Evolutionary conservation across 2,888 invertebrate genomes (phyloP), one percentile per base, ranked within the genome.

Genomic region (Zygothrica quintamaculata): DNA sequence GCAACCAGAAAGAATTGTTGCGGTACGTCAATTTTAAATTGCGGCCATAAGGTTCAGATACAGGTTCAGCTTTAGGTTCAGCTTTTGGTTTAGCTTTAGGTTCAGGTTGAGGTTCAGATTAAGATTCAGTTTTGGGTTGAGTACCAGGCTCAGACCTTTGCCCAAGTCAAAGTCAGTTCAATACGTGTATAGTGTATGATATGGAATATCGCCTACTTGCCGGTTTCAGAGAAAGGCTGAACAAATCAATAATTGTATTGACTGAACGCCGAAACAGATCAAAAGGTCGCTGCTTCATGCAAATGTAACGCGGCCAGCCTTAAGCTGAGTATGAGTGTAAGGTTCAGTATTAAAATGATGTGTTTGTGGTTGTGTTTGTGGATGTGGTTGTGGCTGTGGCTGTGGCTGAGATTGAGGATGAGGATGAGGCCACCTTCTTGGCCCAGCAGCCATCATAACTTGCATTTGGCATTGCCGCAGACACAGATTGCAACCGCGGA

Each of bases 231-330:
- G 73, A 71, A 65, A 79, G 74, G 66, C 76, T 50, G 64, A 44
- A 68, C 77, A 80, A 86, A 86, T 77, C 87, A 84, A 84, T 86
- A 81, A 86, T 77, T 72, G 84, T 78, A 84, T 84, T 78, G 81
- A 86, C 81, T 77, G 77, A 76, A 66, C 60, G 69, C 60, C 70
- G 70, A 77, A 71, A 73, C 87, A 77, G 88, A 88, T 88, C 88
- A 88, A 88, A 84, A 87, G 88, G 88, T 88, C 88, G 87, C 71
- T 31, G 44, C 59, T 64, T 67, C 73, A 78, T 78, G 73, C 74
- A 85, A 79, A 66, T 65, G 65, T 65, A 70, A 67, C 57, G 51
- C 68, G 57, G 37, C 59, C 52, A 51, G 31, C 9, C 22, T 39
- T 26, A 43, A 7, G 13, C 29, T 36, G 13, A n/a, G n/a, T n/a